Base-by-base conservation (phyloP, 2,888 invertebrate species). In the Spilarctia lutea region DNA sequence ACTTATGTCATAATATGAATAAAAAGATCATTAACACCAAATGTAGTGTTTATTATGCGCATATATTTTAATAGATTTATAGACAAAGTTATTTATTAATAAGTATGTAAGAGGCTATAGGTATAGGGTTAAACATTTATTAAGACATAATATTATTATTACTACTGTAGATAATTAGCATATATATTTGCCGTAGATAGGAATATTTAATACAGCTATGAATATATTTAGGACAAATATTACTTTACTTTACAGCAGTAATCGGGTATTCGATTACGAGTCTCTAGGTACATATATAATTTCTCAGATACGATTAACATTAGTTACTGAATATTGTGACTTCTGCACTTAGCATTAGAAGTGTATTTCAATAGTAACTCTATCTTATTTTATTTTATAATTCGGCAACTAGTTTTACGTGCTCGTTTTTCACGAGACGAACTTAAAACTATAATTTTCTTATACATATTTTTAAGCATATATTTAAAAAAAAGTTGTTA, bases 11-110 rank as follows among this genome's bases (percentile, higher is more conserved):
- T 66, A 39, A 39, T 66, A 39, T 66, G 35, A 66, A 63, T 63
- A 30, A 63, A 63, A 63, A 63, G 16, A 63, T 63, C 63, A 63
- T 63, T 63, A 63, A 30, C 63, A 63, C 30, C 30, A 30, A 63
- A 30, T 30, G 30, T 18, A 30, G 30, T 63, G 63, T 30, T 63
- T 63, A 63, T 63, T 63, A 63, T 63, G 63, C 63, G 63, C 30
- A 63, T 16, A 63, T 18, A 60, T 63, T 63, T 63, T 27, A 63
- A 63, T 63, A 63, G 30, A 30, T 63, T 63, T 63, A 63, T 63
- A 18, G 18, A 63, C 30, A 63, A 63, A 8, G 63, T 63, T 63
- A 63, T 63, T 63, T 63, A 63, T 63, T 30, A 30, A 63, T 63
- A 63, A 16, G 60, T 27, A 60, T 16, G 27, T 30, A 60, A 27